These are phyloP conservation scores for Heliconius cydno DNA, from an alignment of 2,888 invertebrate genomes.

Conservation along the genomic window DNA sequence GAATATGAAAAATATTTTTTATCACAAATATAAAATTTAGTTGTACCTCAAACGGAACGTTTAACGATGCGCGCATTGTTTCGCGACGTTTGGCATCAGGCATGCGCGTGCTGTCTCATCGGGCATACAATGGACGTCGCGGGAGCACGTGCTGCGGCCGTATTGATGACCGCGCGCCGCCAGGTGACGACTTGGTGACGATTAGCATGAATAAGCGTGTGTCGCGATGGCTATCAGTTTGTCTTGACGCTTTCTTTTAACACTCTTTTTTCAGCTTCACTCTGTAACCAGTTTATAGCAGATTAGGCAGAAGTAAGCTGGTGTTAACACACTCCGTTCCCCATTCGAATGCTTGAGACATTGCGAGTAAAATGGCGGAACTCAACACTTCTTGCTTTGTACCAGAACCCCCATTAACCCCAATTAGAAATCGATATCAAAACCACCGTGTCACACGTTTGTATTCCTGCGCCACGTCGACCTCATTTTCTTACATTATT, in stretches of 20 bases:
- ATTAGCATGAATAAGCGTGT: slow-evolving; percentile 71
- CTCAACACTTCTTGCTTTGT: too few species aligned
- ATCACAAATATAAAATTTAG: slow-evolving; percentile 8
- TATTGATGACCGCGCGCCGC: slow-evolving; percentile 69
- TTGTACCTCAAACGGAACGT: slow-evolving; percentile 64
- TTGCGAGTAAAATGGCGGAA: slow-evolving; percentile 37
- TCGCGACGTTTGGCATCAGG: slow-evolving; percentile 75
- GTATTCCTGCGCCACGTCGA: too few species aligned
- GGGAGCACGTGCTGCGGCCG: slow-evolving; percentile 77
- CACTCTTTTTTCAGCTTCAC: slow-evolving; percentile 53
- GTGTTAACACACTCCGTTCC: too few species aligned
- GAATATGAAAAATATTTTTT: not conserved
- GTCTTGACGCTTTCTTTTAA: slow-evolving; percentile 59
- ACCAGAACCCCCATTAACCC: too few species aligned
- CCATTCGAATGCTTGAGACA: too few species aligned
- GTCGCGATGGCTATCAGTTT: slow-evolving; percentile 75
- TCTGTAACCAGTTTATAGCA: not conserved
- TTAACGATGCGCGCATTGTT: slow-evolving; percentile 78
- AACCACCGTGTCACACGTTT: too few species aligned
- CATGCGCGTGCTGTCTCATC: slow-evolving; percentile 72
- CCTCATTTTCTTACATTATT: too few species aligned
- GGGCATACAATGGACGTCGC: slow-evolving; percentile 76
- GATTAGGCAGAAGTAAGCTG: not conserved
- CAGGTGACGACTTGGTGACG: slow-evolving; percentile 70
- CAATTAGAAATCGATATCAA: too few species aligned